Evolutionary conservation across 2,888 invertebrate species (phyloP), one percentile per base, ranked within the genome.

Genomic region (Diploptera punctata): DNA sequence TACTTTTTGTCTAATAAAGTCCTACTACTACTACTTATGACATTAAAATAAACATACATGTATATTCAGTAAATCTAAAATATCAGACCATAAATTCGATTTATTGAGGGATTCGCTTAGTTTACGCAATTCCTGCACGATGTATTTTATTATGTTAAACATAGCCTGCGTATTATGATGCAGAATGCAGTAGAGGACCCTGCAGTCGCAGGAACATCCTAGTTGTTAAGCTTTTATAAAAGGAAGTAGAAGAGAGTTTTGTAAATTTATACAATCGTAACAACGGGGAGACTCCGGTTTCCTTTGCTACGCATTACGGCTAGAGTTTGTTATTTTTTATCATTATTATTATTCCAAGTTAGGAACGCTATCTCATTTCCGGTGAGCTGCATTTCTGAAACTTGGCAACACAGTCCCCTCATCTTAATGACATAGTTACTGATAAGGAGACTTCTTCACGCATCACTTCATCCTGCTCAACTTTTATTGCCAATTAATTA

Each of bases 331-430:
- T 52, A 19, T 19, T 52, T 52, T 52, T 52, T 52, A 47, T 47
- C 47, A 16, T 47, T 21, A 9, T 52, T 52, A 52, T 52, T 52
- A 52, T 52, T 52, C 18, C 21, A 52, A 52, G 19, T 62, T 62
- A 21, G 62, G 13, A 38, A 21, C 33, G 62, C 33, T 62, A 62
- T 62, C 62, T 62, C 62, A 62, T 62, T 62, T 62, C 62, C 62
- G 62, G 62, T 62, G 62, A 19, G 21, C 18, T 62, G 62, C 38
- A 29, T 52, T 52, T 38, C 62, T 62, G 62, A 38, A 62, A 62
- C 62, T 62, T 62, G 62, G 38, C 62, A 38, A 62, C 52, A 52
- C 52, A 52, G 38, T 38, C 62, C 62, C 38, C 62, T 33, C 19
- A 9, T 38, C 62, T 62, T 62, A 62, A 62, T 62, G 62, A 38